These are phyloP conservation scores for Tetragonula carbonaria DNA, from an alignment of 2,888 invertebrate genomes.

Conservation along the genomic window DNA sequence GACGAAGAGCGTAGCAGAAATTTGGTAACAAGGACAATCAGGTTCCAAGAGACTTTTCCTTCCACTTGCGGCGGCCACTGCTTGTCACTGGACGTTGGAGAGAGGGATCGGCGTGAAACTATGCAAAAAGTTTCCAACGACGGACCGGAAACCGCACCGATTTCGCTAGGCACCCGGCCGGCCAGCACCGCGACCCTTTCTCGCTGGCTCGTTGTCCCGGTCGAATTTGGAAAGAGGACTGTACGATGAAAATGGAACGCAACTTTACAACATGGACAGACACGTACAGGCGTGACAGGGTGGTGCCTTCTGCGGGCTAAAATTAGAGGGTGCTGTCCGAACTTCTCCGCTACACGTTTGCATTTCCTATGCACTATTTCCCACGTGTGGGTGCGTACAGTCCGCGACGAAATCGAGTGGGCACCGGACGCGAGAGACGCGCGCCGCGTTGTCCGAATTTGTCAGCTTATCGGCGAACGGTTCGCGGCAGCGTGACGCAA, in stretches of 20 bases:
- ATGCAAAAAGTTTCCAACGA: conserved; percentile 62
- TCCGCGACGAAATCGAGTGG: conserved; percentile 52
- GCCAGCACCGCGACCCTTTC: conserved; percentile 32
- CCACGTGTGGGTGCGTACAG: conserved; percentile 75
- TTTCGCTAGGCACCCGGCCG: conserved; percentile 21
- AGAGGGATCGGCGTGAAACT: conserved; percentile 41
- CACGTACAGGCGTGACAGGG: conserved; percentile 75
- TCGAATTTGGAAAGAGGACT: conserved; percentile 72
- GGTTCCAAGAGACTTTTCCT: conserved; percentile 50
- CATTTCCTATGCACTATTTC: conserved; percentile 81
- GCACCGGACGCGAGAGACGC: conserved; percentile 11
- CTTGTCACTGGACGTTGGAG: not conserved
- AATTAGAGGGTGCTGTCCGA: conserved; percentile 80
- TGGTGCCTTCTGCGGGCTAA: conserved; percentile 77
- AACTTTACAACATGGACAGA: conserved; percentile 74
- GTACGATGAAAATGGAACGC: conserved; percentile 72
- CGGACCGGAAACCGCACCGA: conserved; percentile 62
- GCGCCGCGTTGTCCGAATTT: conserved; percentile 35
- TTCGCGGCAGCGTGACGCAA: conserved; percentile 43
- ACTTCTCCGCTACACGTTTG: conserved; percentile 79
- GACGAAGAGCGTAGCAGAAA: conserved; percentile 18
- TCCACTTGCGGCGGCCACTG: conserved; percentile 40
- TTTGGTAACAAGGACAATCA: conserved; percentile 60
- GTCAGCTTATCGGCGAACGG: conserved; percentile 62
- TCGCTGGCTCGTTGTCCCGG: conserved; percentile 63